Percentiles rank a stretch among this genome's conserved stretches.
These are phyloP conservation scores for Cygnus buccinator DNA, from an alignment of 2,113 vertebrate genomes.

Conservation along the genomic window DNA sequence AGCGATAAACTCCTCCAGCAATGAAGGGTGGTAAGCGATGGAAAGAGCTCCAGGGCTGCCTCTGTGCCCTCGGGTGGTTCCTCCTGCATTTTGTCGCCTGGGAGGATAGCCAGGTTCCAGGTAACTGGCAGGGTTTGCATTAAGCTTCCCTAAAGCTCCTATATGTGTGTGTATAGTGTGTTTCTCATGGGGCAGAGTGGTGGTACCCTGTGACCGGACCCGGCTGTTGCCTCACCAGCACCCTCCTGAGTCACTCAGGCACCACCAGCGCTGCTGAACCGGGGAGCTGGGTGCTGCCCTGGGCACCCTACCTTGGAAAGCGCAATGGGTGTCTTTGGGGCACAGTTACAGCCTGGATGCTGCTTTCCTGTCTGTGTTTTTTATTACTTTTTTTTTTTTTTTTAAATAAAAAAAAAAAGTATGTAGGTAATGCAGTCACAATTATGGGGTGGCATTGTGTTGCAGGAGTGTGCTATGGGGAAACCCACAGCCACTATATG, in stretches of 20 bases:
- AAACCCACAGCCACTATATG: fast-evolving
- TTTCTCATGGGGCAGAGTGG: not conserved
- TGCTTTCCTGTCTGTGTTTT: not conserved
- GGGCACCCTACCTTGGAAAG: not conserved
- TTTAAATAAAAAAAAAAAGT: no score
- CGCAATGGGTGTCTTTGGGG: not conserved
- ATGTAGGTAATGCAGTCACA: not conserved
- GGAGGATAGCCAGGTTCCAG: no score
- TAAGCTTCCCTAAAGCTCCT: not conserved
- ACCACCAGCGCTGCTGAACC: not conserved
- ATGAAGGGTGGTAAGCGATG: fast-evolving
- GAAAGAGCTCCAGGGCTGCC: no score
- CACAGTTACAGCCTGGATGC: not conserved
- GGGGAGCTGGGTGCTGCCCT: not conserved
- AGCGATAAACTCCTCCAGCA: fast-evolving
- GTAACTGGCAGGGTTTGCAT: no score
- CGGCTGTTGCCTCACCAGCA: not conserved
- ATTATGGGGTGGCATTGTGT: fast-evolving
- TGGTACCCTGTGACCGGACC: fast-evolving
- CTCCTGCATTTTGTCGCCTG: not conserved
- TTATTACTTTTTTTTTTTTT: not conserved
- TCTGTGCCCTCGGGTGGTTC: no score
- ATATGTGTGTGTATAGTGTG: not conserved
- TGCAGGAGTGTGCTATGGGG: no score
- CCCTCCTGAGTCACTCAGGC: not conserved